Evolutionary conservation across 2,113 vertebrate genomes (phyloP), one percentile per base, ranked within the genome.

Genomic region (Microcebus lehilahytsara): DNA sequence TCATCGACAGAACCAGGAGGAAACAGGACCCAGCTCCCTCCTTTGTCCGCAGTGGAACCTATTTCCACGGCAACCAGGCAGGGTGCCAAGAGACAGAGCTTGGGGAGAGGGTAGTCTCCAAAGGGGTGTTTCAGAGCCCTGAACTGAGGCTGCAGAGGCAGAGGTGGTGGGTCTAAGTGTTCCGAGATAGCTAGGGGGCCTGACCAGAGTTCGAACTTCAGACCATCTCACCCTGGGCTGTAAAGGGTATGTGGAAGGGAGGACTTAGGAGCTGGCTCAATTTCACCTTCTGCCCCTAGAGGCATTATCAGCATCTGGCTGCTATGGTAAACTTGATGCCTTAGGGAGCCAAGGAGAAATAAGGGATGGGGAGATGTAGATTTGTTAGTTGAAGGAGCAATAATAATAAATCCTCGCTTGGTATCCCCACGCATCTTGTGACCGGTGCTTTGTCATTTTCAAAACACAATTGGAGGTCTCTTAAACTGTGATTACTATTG

Each of bases 41-140:
- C 97, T 98, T 97, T 97, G 97, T 98, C 97, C 97, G 78, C 98
- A 96, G 91, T 95, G 98, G 97, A 97, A 98, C 97, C 96, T 95
- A 97, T 97, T 97, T 93, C 97, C 97, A 97, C 79, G n/a, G 95
- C 91, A 98, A 97, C 97, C 92, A 93, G 93, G 96, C 96, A 93
- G 80, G 67, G 89, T 0, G 93, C 96, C 97, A 98, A 80, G 93
- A 96, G 96, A 93, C 51, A 49, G 77, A 95, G 91, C 58, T 66
- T 95, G 67, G 81, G 85, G 77, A 92, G 30, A 14, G 95, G 2
- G 25, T 42, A 89, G 64, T 96, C 90, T 87, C 85, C 9, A 10
- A 88, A 92, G 83, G 27, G 51, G 62, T 93, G 89, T 72, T 96
- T 74, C 80, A 46, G 37, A 30, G 66, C 60, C 93, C 75, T 46